These are phyloP conservation scores for Oophaga pumilio DNA, from an alignment of 2,113 vertebrate genomes.

Conservation along the genomic window DNA sequence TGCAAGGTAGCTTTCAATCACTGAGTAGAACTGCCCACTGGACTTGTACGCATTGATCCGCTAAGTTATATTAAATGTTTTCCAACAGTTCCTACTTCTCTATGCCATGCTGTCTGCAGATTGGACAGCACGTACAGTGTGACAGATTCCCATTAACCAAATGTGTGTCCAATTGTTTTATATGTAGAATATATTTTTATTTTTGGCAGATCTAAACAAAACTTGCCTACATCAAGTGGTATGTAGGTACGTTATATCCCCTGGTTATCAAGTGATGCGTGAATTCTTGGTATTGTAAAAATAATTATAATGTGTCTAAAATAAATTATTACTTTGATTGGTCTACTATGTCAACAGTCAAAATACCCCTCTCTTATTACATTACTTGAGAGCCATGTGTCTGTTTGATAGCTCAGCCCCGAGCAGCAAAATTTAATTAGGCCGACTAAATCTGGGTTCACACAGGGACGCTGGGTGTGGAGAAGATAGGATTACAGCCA, in stretches of 20 bases:
- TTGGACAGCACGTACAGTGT: too few relatives aligned
- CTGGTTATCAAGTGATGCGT: not conserved
- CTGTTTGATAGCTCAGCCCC: not conserved
- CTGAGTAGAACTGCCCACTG: too few relatives aligned
- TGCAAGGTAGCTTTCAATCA: too few relatives aligned
- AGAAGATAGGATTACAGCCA: not conserved
- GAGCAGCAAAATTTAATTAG: not conserved
- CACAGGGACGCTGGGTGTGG: not conserved
- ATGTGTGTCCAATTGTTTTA: too few relatives aligned
- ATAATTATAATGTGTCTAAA: not conserved
- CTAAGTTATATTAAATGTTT: too few relatives aligned
- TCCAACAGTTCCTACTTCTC: too few relatives aligned
- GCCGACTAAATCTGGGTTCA: not conserved
- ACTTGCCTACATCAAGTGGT: not conserved
- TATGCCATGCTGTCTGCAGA: too few relatives aligned
- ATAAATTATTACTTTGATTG: not conserved
- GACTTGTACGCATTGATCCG: too few relatives aligned
- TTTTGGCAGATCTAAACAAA: not conserved
- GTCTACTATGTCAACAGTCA: not conserved
- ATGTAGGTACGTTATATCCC: not conserved
- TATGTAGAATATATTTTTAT: too few relatives aligned
- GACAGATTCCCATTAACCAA: too few relatives aligned
- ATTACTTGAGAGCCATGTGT: slow-evolving; percentile 3
- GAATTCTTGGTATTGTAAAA: not conserved
- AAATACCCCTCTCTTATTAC: slow-evolving; percentile 1